Conservation (phyloP, 1,140 invertebrate species). For the Mamestra configurata region DNA sequence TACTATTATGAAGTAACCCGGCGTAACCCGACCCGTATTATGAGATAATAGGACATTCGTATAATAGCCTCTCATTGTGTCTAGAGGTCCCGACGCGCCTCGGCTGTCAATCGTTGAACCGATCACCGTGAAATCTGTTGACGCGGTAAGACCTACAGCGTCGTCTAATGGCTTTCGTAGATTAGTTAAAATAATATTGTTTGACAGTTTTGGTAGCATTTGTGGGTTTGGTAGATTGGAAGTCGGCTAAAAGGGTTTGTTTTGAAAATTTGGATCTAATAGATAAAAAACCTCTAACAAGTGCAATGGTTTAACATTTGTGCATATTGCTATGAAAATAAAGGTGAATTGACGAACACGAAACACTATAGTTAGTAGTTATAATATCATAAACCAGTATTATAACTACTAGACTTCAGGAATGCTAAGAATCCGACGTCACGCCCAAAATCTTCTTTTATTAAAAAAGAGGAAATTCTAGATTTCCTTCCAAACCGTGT, state of each 20-base stretch:
- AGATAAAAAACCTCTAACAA: too few relatives aligned
- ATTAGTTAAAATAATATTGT: conserved; percentile 46
- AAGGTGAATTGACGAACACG: too few relatives aligned
- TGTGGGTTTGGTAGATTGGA: neutral
- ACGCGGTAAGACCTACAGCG: conserved; percentile 59
- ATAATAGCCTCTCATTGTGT: conserved; percentile 62
- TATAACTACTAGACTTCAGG: too few relatives aligned
- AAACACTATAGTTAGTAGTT: too few relatives aligned
- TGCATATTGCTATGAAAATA: too few relatives aligned
- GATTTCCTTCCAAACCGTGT: neutral
- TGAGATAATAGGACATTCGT: conserved; percentile 59
- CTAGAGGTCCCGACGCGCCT: conserved; percentile 33
- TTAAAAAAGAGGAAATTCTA: neutral
- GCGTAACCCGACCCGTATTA: conserved; percentile 65
- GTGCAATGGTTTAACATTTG: too few relatives aligned
- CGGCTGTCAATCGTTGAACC: conserved; percentile 58
- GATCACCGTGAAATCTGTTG: conserved; percentile 62
- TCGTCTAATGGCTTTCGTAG: conserved; percentile 46
- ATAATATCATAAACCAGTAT: too few relatives aligned
- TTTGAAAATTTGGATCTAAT: neutral
- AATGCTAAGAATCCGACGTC: neutral
- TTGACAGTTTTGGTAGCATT: neutral
- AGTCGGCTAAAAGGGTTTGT: neutral
- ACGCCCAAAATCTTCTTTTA: neutral
- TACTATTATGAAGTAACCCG: conserved; percentile 70